Conservation (phyloP, 2,888 invertebrate genomes). For the Thecophora atra region DNA sequence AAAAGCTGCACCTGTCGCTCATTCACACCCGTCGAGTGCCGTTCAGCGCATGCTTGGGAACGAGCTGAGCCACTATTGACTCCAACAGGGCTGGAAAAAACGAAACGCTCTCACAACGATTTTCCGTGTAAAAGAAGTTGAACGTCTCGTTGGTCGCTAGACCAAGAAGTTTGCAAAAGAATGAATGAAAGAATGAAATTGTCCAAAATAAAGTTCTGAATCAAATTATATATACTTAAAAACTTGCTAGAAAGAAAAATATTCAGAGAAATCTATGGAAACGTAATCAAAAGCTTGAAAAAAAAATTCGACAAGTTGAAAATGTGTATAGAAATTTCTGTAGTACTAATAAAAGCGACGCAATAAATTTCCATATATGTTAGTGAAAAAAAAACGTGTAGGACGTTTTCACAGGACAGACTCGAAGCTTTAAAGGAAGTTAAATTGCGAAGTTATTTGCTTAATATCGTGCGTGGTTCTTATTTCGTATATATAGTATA, state of each 20-base stretch:
- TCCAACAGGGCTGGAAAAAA: conserved; percentile 14
- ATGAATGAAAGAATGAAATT: no score
- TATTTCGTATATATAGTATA: no score
- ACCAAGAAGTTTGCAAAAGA: neutral
- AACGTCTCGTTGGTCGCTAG: conserved; percentile 16
- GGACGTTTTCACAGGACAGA: conserved; percentile 3
- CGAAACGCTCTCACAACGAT: conserved; percentile 19
- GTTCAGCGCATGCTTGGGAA: conserved; percentile 23
- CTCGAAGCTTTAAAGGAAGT: neutral
- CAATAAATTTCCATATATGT: neutral
- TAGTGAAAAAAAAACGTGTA: neutral
- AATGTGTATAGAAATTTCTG: no score
- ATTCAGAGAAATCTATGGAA: neutral
- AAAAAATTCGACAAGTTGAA: no score
- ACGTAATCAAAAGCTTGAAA: no score
- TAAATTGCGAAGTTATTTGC: neutral
- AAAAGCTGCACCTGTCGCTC: conserved; percentile 20
- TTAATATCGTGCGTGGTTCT: no score
- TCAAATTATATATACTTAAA: neutral
- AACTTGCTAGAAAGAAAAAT: neutral
- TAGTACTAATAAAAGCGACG: neutral
- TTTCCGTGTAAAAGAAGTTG: conserved; percentile 23
- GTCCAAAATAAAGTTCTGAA: no score
- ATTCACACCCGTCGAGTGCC: neutral
- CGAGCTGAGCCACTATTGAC: neutral